These are phyloP conservation scores for Drosophila nigrodunni DNA, from an alignment of 1,140 invertebrate genomes.

Conservation along the genomic window DNA sequence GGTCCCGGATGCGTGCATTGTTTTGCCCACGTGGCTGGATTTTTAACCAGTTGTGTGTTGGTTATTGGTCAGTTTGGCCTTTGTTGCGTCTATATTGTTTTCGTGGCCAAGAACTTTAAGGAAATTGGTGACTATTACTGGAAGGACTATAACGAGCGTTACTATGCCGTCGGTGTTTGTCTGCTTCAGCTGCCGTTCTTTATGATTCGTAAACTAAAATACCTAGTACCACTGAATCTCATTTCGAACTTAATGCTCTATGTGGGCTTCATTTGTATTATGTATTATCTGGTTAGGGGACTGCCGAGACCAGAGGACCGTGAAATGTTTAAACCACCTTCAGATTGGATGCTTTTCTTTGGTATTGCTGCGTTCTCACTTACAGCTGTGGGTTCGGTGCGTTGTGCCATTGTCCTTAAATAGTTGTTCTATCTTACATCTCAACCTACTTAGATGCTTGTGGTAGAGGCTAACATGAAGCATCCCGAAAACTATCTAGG, in stretches of 20 bases:
- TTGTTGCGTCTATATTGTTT: conserved; percentile 68
- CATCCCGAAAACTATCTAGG: conserved; percentile 60
- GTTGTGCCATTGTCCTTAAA: background rate
- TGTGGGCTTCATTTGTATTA: conserved; percentile 54
- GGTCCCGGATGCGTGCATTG: conserved; percentile 53
- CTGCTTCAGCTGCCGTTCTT: conserved; percentile 57
- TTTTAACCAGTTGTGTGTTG: conserved; percentile 58
- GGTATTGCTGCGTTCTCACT: conserved; percentile 68
- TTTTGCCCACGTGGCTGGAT: conserved; percentile 39
- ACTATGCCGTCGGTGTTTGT: conserved; percentile 51
- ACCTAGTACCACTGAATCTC: conserved; percentile 61
- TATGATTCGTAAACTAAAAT: conserved; percentile 59
- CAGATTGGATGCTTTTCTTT: conserved; percentile 58
- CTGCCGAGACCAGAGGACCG: conserved; percentile 35
- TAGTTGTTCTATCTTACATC: background rate
- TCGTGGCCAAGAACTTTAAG: conserved; percentile 69
- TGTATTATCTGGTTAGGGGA: conserved; percentile 59
- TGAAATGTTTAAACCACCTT: conserved; percentile 31
- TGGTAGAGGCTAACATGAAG: conserved; percentile 64
- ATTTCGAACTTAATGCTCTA: conserved; percentile 58
- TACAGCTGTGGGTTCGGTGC: conserved; percentile 65
- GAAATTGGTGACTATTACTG: conserved; percentile 62
- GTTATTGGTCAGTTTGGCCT: conserved; percentile 64
- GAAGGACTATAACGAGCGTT: conserved; percentile 39
- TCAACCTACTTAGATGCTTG: conserved; percentile 50